A percentile compares a stretch with the other conserved stretches of the same genome.
These are phyloP conservation scores for Eurypyga helias DNA, from an alignment of 2,113 vertebrate species.

Conservation along the genomic window DNA sequence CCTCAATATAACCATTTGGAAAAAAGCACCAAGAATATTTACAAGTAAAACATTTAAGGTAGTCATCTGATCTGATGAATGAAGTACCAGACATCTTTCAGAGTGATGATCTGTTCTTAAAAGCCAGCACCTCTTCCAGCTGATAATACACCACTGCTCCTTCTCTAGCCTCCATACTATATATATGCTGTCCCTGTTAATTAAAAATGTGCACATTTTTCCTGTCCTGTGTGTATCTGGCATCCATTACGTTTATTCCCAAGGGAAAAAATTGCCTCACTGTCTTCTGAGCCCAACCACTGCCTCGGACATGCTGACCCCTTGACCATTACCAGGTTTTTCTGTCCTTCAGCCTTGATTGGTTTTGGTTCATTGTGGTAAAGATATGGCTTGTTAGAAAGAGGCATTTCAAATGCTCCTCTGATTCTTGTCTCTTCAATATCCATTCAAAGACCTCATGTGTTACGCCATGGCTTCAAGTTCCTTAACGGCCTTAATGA, in stretches of 20 bases:
- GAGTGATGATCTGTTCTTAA: background rate
- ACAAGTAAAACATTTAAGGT: background rate
- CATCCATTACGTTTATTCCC: background rate
- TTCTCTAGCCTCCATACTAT: background rate
- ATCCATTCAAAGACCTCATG: background rate
- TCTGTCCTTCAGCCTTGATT: background rate
- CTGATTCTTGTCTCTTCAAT: background rate
- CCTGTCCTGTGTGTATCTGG: background rate
- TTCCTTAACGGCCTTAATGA: background rate
- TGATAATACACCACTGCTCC: background rate
- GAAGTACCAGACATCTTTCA: background rate
- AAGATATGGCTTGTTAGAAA: background rate
- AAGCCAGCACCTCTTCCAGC: background rate
- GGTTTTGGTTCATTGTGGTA: background rate
- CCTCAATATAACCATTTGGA: background rate
- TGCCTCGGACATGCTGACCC: background rate
- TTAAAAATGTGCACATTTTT: background rate
- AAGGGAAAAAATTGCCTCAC: background rate
- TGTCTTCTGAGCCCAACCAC: background rate
- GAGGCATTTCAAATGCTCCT: background rate
- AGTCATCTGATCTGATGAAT: background rate
- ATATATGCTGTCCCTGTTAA: background rate
- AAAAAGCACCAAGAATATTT: background rate
- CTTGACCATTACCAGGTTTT: background rate
- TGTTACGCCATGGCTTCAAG: background rate